Evolutionary conservation across 2,888 invertebrate genomes (phyloP).

Genomic region (Empis livida): DNA sequence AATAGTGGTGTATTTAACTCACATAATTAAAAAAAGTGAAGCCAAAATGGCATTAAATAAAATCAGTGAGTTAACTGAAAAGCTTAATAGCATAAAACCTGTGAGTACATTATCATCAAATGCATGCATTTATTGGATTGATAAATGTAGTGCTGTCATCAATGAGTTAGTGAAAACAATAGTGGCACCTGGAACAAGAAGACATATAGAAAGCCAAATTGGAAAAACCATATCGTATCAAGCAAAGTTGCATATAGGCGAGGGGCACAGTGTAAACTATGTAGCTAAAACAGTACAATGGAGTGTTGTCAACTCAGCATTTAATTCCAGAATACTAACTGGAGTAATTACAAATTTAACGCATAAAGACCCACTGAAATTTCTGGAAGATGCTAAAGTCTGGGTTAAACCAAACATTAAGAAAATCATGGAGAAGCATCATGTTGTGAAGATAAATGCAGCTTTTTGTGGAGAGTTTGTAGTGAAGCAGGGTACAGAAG

Average conservation of each 20-base stretch:
- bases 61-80: no score
- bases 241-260: not conserved
- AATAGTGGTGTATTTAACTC: no score
- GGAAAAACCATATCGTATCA: no score
- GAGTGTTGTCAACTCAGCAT: not conserved
- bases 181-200: no score
- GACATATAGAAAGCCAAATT: no score
- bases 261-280: not conserved
- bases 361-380: not conserved
- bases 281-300: not conserved
- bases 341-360: not conserved
- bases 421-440: not conserved
- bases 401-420: not conserved
- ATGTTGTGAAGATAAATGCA: not conserved
- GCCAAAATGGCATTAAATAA: no score
- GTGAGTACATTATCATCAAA: no score
- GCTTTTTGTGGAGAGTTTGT: not conserved
- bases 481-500: not conserved
- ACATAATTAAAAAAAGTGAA: no score
- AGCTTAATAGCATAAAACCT: no score
- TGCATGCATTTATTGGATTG: no score
- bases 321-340: not conserved
- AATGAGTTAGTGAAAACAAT: no score
- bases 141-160: no score
- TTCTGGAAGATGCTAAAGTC: not conserved